phyloP scores from a whole-genome alignment of 1,140 invertebrate genomes.

The Caenorhabditis remanei region DNA sequence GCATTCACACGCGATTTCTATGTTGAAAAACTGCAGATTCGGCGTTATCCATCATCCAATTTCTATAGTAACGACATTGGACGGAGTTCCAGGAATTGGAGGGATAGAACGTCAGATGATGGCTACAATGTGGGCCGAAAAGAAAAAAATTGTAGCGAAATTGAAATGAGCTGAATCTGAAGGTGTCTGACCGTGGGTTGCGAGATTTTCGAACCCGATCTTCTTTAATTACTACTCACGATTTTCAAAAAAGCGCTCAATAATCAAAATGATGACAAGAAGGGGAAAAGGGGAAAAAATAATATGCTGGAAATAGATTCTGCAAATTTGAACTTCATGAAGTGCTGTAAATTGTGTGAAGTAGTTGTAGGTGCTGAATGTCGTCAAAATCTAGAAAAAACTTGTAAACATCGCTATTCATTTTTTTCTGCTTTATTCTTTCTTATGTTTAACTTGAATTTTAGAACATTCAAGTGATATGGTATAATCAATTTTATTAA shows the following conservation, averaged over 20 bases:
- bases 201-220: too few relatives aligned
- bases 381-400: constrained; percentile 25
- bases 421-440: not conserved
- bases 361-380: too few relatives aligned
- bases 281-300: not conserved
- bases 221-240: too few relatives aligned
- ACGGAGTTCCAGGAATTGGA: not conserved
- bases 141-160: too few relatives aligned
- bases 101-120: not conserved
- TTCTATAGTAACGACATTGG: not conserved
- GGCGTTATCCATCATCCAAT: constrained; percentile 15
- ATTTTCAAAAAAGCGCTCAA: too few relatives aligned
- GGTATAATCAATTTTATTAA: not conserved
- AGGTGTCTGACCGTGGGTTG: not conserved
- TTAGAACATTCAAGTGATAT: too few relatives aligned
- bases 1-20: constrained; percentile 18
- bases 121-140: not conserved
- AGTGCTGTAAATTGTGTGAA: constrained; percentile 49
- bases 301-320: not conserved
- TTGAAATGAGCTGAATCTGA: not conserved
- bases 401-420: constrained; percentile 33
- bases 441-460: too few relatives aligned
- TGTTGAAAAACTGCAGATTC: not conserved
- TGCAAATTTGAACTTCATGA: not conserved
- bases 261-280: not conserved